Conservation (phyloP, 2,888 invertebrate genomes). For the Catocala sponsa region DNA sequence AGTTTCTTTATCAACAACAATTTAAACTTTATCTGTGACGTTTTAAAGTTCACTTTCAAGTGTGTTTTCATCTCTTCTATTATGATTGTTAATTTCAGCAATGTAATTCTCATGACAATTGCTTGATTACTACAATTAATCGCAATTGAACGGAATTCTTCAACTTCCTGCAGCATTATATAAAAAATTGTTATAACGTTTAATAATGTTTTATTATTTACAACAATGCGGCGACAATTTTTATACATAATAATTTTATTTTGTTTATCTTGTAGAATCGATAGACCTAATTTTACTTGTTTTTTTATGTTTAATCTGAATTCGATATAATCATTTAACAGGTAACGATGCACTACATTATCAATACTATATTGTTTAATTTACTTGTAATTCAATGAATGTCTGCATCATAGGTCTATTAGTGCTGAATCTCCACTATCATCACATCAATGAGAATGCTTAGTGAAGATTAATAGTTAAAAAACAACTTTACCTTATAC, state of each 20-base stretch:
- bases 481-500: neutral
- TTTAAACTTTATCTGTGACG: slow-evolving; percentile 52
- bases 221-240: neutral
- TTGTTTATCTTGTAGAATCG: too few species aligned
- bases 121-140: slow-evolving; percentile 86
- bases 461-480: neutral
- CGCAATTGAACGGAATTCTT: slow-evolving; percentile 83
- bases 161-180: slow-evolving; percentile 70
- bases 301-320: too few species aligned
- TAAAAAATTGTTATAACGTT: slow-evolving; percentile 26
- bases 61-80: slow-evolving; percentile 55
- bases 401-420: too few species aligned
- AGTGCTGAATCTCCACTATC: too few species aligned
- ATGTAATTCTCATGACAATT: slow-evolving; percentile 79
- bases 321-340: too few species aligned
- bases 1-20: slow-evolving; percentile 29
- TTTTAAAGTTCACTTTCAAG: slow-evolving; percentile 50
- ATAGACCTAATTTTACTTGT: too few species aligned
- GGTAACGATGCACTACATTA: too few species aligned
- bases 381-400: too few species aligned
- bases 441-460: neutral
- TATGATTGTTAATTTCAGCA: slow-evolving; percentile 80
- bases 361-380: too few species aligned
- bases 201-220: neutral
- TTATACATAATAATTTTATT: too few species aligned